Percentiles rank a stretch among this genome's conserved stretches.
phyloP scores from a whole-genome alignment of 2,113 vertebrate species.

The Psilopogon haemacephalus region DNA sequence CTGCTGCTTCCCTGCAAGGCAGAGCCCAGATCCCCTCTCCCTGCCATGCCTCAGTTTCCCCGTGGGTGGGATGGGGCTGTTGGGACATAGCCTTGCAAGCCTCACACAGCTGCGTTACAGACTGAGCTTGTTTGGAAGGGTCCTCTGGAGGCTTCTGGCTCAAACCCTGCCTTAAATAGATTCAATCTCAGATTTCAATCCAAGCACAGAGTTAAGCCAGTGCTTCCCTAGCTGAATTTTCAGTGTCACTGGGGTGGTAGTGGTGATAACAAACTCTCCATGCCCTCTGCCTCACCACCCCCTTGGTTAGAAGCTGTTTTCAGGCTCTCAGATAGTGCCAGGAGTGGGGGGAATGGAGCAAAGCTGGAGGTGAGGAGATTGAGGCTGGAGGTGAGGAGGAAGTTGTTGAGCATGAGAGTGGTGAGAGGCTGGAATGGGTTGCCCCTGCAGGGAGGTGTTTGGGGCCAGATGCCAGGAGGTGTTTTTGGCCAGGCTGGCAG shows the following conservation, averaged over 20 bases:
- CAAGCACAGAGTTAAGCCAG: background rate
- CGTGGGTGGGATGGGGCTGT: accelerated
- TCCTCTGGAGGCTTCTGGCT: background rate
- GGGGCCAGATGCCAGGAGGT: too few relatives aligned
- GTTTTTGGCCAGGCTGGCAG: too few relatives aligned
- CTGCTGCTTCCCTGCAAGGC: background rate
- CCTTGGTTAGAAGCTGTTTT: accelerated
- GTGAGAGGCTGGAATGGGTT: too few relatives aligned
- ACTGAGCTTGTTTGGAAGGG: background rate
- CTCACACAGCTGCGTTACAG: background rate
- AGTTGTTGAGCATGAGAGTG: too few relatives aligned
- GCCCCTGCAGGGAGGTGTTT: too few relatives aligned
- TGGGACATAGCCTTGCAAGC: accelerated
- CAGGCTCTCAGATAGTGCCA: too few relatives aligned
- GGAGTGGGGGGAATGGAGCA: too few relatives aligned
- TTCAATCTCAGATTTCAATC: background rate
- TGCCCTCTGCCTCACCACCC: background rate
- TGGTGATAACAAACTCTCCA: background rate
- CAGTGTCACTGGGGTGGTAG: accelerated
- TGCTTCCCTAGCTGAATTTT: accelerated
- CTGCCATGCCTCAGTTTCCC: background rate
- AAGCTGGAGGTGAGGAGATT: too few relatives aligned
- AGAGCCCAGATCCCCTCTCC: accelerated
- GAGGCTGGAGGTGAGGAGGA: too few relatives aligned
- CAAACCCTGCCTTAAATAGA: background rate